phyloP scores from a whole-genome alignment of 2,888 invertebrate species.

The Ornithoptera priamus region DNA sequence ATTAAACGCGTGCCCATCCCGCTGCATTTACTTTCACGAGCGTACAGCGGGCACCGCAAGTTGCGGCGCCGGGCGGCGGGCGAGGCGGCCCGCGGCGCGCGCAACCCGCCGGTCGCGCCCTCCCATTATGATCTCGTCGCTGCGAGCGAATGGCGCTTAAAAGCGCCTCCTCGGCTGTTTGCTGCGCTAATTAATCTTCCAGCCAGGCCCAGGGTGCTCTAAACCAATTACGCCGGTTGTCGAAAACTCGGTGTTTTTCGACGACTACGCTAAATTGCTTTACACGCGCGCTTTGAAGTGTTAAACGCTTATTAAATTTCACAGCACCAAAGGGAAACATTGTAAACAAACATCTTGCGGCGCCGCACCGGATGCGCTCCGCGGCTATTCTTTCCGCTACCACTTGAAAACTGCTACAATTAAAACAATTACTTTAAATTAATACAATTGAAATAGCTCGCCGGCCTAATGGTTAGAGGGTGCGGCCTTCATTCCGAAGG shows the following conservation, averaged over 20 bases:
- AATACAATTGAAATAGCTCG: too few species aligned
- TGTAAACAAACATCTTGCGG: constrained; percentile 49
- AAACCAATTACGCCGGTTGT: constrained; percentile 72
- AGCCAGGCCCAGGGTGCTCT: constrained; percentile 57
- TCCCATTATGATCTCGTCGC: constrained; percentile 48
- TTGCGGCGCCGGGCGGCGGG: too few species aligned
- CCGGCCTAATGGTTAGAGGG: too few species aligned
- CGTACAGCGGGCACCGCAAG: constrained; percentile 16
- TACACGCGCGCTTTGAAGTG: constrained; percentile 73
- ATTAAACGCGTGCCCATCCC: constrained; percentile 41
- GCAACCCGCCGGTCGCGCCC: constrained; percentile 31
- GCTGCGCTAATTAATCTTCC: constrained; percentile 75
- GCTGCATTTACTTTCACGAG: constrained; percentile 35
- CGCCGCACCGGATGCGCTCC: constrained; percentile 9
- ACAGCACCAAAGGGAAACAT: constrained; percentile 67
- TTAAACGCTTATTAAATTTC: constrained; percentile 77
- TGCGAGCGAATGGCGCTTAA: constrained; percentile 47
- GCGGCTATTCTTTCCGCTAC: not conserved
- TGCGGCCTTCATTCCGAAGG: too few species aligned
- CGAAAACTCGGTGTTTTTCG: constrained; percentile 74
- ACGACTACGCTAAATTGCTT: constrained; percentile 73
- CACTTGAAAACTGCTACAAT: too few species aligned
- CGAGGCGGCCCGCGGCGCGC: too few species aligned
- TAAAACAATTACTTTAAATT: too few species aligned
- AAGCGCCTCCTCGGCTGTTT: constrained; percentile 65